Base-by-base conservation (phyloP, 30 jellyfish, hydroid and myxozoan species). In the Sanderia malayensis region DNA sequence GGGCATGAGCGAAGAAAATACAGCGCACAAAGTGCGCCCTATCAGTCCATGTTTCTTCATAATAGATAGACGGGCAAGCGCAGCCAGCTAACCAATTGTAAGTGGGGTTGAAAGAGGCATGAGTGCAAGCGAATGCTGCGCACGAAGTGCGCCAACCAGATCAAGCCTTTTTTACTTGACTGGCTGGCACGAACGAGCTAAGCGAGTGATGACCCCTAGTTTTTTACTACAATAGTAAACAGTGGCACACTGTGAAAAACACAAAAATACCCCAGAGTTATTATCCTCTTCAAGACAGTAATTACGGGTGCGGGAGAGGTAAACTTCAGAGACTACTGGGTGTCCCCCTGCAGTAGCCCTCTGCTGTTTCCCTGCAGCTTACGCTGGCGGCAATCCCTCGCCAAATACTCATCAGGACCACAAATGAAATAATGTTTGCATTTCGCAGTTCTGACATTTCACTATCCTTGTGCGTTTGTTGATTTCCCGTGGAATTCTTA, bases 351-450 rank as follows among this genome's bases (percentile, higher is more conserved):
- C 64, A 4, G 64, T 49, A 49, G 64, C 24, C 3, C 25, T 49
- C 18, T 11, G 64, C 24, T 19, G 64, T 49, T 49, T 49, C 64
- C 64, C 64, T 49, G 64, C 8, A 11, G 8, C 64, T 49, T 49
- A 49, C 6, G 6, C 24, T 49, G 8, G 25, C 24, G 8, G 64
- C 64, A 49, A 49, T 24, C 27, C 3, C 64, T 2, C 8, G 64
- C 27, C 8, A 49, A 49, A 49, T 49, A 24, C 7, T 49, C 64
- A 3, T 49, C 64, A 49, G 64, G 18, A 2, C 27, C 11, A 49
- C 64, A 49, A 7, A 49, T 11, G 18, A 49, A 49, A 9, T 18
- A 49, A 3, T 49, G 64, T 4, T 19, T 18, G 64, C 27, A 49
- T 49, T 49, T 8, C 18, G 23, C 25, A 18, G 3, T 49, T 24